These are phyloP conservation scores for Sitta europaea DNA, from an alignment of 2,113 vertebrate genomes.

Conservation along the genomic window DNA sequence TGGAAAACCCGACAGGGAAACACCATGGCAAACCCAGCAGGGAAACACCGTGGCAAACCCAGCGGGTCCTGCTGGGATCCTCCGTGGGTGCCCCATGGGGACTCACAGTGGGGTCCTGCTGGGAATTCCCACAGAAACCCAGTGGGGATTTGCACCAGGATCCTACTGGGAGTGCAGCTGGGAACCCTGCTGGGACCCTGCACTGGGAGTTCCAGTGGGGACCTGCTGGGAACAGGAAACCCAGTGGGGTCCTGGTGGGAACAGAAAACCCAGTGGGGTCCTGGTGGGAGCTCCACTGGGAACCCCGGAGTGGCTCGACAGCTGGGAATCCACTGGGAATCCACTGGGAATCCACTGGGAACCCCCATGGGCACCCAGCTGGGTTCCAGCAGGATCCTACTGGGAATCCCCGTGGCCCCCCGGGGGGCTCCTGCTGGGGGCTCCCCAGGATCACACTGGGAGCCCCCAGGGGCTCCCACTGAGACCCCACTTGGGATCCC, in stretches of 20 bases:
- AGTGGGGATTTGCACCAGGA: neutral
- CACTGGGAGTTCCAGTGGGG: neutral
- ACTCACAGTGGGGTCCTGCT: neutral
- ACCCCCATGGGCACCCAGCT: rapidly evolving
- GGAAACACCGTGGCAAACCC: neutral
- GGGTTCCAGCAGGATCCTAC: neutral
- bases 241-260: neutral
- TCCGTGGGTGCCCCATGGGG: neutral
- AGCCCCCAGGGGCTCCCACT: neutral
- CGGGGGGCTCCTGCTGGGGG: neutral
- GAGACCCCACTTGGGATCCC: neutral
- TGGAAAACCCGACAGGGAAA: neutral
- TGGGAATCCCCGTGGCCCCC: neutral
- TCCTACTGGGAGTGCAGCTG: neutral
- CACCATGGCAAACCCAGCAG: no score
- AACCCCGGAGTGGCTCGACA: neutral
- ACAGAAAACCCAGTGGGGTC: neutral
- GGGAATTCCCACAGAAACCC: neutral
- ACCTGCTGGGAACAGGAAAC: neutral
- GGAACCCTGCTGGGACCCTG: neutral
- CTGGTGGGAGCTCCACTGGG: neutral
- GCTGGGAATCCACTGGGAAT: neutral
- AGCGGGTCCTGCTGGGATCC: neutral
- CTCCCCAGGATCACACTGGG: no score
- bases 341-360: rapidly evolving